A percentile compares a stretch with the other conserved stretches of the same genome.
These are phyloP conservation scores for Conus canariensis DNA, from an alignment of 2,888 invertebrate genomes.

Conservation along the genomic window DNA sequence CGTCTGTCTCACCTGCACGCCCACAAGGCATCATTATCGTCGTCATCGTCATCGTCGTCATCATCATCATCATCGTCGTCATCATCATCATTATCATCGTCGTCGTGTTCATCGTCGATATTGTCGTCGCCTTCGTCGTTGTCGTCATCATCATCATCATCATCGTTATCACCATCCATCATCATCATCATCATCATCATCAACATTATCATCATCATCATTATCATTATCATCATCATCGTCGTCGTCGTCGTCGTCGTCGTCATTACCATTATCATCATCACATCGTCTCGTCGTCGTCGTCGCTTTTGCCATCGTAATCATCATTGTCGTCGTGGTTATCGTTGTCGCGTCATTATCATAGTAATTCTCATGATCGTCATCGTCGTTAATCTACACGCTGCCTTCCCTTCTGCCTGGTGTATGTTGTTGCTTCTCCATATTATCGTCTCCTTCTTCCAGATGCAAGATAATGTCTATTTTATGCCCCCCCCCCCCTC, in stretches of 20 bases:
- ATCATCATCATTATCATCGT: not conserved
- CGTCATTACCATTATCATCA: not conserved
- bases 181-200: slow-evolving; percentile 24
- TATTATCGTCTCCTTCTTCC: no score
- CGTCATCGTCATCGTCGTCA: not conserved
- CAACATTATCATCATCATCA: not conserved
- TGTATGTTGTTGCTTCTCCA: no score
- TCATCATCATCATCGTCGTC: not conserved
- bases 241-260: not conserved
- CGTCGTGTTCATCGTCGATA: not conserved
- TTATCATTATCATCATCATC: not conserved
- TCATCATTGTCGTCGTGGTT: no score
- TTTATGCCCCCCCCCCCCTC: no score
- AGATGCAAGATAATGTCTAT: no score
- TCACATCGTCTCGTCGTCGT: not conserved
- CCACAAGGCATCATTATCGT: not conserved
- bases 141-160: not conserved
- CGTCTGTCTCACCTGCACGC: slow-evolving; percentile 18
- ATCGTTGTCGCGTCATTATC: no score
- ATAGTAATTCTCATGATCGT: no score
- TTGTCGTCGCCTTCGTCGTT: not conserved
- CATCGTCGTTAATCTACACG: no score
- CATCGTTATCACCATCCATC: not conserved
- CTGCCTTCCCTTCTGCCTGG: no score
- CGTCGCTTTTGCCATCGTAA: no score